phyloP scores from a whole-genome alignment of 2,797 vertebrate species.

The Ctenosaura bakeri region DNA sequence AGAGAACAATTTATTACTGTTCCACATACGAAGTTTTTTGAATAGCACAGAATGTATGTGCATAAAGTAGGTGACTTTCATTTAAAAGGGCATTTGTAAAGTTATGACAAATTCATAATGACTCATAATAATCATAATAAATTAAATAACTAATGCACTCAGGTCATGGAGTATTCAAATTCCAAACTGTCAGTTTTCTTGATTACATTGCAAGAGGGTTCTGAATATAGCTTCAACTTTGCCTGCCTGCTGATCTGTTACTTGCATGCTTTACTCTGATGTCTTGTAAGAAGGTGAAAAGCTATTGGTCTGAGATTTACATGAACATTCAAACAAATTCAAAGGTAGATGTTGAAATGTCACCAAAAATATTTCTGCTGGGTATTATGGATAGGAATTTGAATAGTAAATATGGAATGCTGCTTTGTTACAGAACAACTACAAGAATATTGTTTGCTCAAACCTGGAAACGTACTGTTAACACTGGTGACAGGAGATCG shows the following conservation, averaged over 20 bases:
- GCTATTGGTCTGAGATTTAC: no score
- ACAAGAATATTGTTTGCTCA: no score
- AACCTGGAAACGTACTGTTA: no score
- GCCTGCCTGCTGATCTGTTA: slow-evolving; percentile 28
- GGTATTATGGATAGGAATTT: no score
- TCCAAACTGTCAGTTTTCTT: slow-evolving; percentile 39
- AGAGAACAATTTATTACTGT: neutral
- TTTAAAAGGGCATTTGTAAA: neutral
- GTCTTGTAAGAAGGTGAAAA: no score
- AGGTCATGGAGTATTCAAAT: neutral
- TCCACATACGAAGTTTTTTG: slow-evolving; percentile 10
- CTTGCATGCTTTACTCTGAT: neutral
- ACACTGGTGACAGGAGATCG: no score
- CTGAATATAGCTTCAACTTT: slow-evolving; percentile 19
- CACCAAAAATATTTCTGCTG: no score
- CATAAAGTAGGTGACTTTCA: neutral
- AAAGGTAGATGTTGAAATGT: no score
- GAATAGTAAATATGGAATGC: no score
- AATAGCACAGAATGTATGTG: slow-evolving; percentile 23
- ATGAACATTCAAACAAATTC: no score
- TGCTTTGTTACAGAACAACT: no score
- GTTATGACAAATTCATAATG: neutral
- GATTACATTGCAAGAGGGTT: neutral
- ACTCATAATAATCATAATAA: neutral
- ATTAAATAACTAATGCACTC: neutral